Percentiles rank a stretch among this genome's conserved stretches.
phyloP scores from a whole-genome alignment of 1,140 invertebrate species.

The Euglossa dilemma region DNA sequence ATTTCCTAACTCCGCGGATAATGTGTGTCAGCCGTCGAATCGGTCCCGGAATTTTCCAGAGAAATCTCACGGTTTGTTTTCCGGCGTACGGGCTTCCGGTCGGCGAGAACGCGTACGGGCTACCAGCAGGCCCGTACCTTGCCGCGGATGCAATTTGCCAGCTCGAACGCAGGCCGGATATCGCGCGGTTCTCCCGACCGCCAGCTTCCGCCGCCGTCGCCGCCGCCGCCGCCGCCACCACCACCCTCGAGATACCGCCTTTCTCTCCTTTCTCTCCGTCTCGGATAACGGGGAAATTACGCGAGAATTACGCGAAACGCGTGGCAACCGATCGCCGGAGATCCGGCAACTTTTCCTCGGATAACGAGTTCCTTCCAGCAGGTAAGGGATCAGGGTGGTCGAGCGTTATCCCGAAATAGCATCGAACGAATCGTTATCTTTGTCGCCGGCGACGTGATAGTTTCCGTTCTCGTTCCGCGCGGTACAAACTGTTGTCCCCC shows the following conservation, averaged over 20 bases:
- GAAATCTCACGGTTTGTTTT: slow-evolving; percentile 57
- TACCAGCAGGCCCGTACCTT: neutral
- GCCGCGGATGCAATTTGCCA: slow-evolving; percentile 3
- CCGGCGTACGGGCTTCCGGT: neutral
- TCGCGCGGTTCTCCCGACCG: no score
- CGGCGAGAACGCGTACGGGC: neutral
- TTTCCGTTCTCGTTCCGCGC: slow-evolving; percentile 34
- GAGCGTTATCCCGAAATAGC: slow-evolving; percentile 41
- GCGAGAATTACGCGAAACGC: slow-evolving; percentile 57
- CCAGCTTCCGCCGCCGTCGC: no score
- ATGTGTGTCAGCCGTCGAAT: slow-evolving; percentile 69
- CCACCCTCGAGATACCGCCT: no score
- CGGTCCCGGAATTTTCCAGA: slow-evolving; percentile 28
- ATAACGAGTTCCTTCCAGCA: slow-evolving; percentile 38
- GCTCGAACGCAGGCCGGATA: neutral
- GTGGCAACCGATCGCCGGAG: neutral
- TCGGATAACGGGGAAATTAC: slow-evolving; percentile 9
- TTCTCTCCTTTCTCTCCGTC: no score
- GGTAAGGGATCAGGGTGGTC: neutral
- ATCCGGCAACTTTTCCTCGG: slow-evolving; percentile 41
- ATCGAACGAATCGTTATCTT: slow-evolving; percentile 63
- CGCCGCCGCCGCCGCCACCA: no score
- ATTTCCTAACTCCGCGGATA: slow-evolving; percentile 65
- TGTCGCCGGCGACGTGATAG: slow-evolving; percentile 34
- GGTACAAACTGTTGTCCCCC: slow-evolving; percentile 60